Conservation (phyloP, 1,140 invertebrate genomes). For the Thereuonema tuberculata region DNA sequence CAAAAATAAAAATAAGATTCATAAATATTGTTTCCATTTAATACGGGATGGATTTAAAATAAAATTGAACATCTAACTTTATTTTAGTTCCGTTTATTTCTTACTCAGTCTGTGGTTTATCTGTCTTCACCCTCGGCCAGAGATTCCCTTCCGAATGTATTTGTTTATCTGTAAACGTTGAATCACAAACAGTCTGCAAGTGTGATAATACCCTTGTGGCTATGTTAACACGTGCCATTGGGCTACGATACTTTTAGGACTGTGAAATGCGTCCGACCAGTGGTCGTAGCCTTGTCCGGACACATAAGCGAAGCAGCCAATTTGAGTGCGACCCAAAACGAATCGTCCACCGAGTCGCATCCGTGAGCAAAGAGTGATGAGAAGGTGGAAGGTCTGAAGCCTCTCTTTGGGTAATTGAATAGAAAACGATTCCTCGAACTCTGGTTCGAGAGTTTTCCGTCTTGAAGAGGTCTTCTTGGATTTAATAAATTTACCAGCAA, state of each 20-base stretch:
- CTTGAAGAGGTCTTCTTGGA: conserved; percentile 3
- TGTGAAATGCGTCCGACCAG: conserved; percentile 6
- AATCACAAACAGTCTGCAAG: no score
- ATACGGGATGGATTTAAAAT: no score
- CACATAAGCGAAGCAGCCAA: conserved; percentile 1
- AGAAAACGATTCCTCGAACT: conserved; percentile 3
- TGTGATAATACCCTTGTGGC: no score
- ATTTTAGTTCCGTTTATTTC: no score
- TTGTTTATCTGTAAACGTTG: no score
- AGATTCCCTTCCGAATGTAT: no score
- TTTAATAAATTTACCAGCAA: conserved; percentile 5
- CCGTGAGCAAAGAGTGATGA: not conserved
- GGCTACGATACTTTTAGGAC: conserved; percentile 8
- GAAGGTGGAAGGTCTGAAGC: not conserved
- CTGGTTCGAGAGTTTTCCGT: conserved; percentile 8
- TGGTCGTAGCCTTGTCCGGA: conserved; percentile 6
- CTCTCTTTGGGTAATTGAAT: not conserved
- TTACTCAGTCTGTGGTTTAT: no score
- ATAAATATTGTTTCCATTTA: no score
- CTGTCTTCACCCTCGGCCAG: no score
- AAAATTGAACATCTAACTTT: no score
- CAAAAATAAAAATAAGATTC: no score
- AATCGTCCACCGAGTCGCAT: not conserved
- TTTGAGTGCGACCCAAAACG: conserved; percentile 6
- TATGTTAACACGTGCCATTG: conserved; percentile 5